phyloP scores from a whole-genome alignment of 1,140 invertebrate species.

The Diploscapter pachys region DNA sequence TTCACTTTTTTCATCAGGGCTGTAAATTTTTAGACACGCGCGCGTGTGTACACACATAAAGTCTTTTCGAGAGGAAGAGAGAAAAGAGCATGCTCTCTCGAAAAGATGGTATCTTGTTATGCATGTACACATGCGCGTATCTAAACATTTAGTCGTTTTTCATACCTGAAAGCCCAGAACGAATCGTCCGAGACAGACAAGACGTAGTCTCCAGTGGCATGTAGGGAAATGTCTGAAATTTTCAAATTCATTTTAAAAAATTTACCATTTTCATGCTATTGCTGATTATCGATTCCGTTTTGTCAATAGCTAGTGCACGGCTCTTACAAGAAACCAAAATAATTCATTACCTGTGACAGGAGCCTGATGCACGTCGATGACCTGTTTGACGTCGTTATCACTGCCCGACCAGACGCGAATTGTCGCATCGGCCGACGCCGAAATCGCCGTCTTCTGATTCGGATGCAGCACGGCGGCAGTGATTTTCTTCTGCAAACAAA shows the following conservation, averaged over 20 bases:
- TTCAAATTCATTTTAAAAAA: no score
- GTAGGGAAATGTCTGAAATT: slow-evolving; percentile 77
- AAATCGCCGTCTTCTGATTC: slow-evolving; percentile 43
- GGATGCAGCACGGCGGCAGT: slow-evolving; percentile 31
- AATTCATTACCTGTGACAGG: slow-evolving; percentile 71
- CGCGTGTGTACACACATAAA: no score
- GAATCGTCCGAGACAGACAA: slow-evolving; percentile 85
- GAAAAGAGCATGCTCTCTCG: no score
- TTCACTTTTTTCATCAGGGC: no score
- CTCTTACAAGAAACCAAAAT: neutral
- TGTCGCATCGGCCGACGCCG: slow-evolving; percentile 82
- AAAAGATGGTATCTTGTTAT: no score
- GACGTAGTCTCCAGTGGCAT: slow-evolving; percentile 96
- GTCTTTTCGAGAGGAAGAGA: no score
- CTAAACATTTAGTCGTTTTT: no score
- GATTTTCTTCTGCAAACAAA: slow-evolving; percentile 14
- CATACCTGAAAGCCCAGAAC: slow-evolving; percentile 45
- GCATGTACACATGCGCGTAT: no score
- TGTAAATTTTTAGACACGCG: no score
- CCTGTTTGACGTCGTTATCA: slow-evolving; percentile 77
- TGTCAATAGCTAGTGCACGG: no score
- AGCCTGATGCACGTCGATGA: slow-evolving; percentile 83
- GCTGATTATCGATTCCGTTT: no score
- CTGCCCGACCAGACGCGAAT: slow-evolving; percentile 93
- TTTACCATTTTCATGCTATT: no score